Evolutionary conservation across 64 coral and sea anemone genomes (phyloP), one percentile per base, ranked within the genome.

Genomic region (Cladopsammia gracilis): DNA sequence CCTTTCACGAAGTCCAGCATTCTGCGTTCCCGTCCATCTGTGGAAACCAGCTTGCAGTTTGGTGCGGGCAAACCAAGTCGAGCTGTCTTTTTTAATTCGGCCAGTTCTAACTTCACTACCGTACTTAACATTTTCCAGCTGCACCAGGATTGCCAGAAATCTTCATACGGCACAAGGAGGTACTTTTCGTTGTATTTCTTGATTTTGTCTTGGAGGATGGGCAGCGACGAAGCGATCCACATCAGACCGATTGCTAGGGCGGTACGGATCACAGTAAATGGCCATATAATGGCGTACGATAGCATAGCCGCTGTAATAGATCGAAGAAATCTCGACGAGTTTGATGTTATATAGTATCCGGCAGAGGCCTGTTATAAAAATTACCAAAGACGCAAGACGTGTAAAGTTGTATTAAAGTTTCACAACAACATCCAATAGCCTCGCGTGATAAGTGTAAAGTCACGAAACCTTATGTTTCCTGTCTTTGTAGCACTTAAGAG

Each of bases 41-140:
- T 45, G 10, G 58, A 73, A 73, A 92, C 48, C 5, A 96, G 64
- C 25, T 11, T 68, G 15, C 71, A 71, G 25, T 96, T 87, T 7
- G 89, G 94, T 18, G 94, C 83, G 48, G 66, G 58, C 25, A 42
- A 25, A 25, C 65, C 75, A 49, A 91, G 50, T 34, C 50, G 82
- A 22, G 94, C 94, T 5, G 66, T 92, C 89, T 92, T 96, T 54
- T 93, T 87, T 24, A 93, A 25, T 25, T 60, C 62, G 42, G 19
- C 73, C 12, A 62, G 79, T 54, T 76, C 46, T 7, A 50, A 6
- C 9, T 87, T 70, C 57, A 96, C 14, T 0, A 62, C 58, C 0
- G 26, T 23, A 25, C 8, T 26, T 2, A 91, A 50, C 83, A 96
- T 92, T 23, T 70, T 26, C 89, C 84, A 92, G 12, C 76, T 76